Conservation (phyloP, 2,888 invertebrate genomes). For the Hirtodrosophila trivittata region DNA sequence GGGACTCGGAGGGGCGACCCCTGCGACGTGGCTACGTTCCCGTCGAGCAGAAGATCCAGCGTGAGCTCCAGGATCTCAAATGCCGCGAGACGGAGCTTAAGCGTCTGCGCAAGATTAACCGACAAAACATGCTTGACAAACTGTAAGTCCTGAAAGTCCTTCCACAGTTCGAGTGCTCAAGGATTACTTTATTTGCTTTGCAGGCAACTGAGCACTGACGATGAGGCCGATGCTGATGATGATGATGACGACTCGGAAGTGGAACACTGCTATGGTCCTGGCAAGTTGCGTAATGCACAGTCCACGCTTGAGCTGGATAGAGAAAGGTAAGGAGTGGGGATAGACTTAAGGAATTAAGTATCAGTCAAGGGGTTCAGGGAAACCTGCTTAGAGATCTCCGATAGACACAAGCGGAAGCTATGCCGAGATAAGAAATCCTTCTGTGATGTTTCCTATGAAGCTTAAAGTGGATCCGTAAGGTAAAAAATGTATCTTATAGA, state of each 20-base stretch:
- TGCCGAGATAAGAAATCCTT: no score
- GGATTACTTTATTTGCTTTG: neutral
- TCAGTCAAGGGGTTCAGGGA: no score
- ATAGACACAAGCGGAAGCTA: no score
- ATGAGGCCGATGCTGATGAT: conserved; percentile 85
- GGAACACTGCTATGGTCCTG: conserved; percentile 86
- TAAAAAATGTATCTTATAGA: no score
- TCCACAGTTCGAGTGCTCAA: no score
- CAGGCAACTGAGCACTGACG: conserved; percentile 84
- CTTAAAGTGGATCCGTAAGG: no score
- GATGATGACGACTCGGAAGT: conserved; percentile 87
- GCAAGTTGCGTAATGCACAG: conserved; percentile 87
- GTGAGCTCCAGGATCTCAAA: conserved; percentile 93
- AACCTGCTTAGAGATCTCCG: no score
- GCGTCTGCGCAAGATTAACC: conserved; percentile 86
- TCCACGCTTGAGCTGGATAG: conserved; percentile 88
- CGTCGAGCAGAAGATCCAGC: conserved; percentile 94
- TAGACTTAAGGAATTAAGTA: neutral
- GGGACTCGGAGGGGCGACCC: conserved; percentile 87
- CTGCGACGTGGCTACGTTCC: conserved; percentile 91
- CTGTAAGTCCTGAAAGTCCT: conserved; percentile 82
- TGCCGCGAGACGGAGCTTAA: conserved; percentile 92
- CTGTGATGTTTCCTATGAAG: no score
- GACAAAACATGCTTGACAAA: conserved; percentile 86
- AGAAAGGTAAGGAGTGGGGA: conserved; percentile 80